Evolutionary conservation across 2,888 invertebrate species (phyloP), one percentile per base, ranked within the genome.

Genomic region (Heteromyza rotundicornis): DNA sequence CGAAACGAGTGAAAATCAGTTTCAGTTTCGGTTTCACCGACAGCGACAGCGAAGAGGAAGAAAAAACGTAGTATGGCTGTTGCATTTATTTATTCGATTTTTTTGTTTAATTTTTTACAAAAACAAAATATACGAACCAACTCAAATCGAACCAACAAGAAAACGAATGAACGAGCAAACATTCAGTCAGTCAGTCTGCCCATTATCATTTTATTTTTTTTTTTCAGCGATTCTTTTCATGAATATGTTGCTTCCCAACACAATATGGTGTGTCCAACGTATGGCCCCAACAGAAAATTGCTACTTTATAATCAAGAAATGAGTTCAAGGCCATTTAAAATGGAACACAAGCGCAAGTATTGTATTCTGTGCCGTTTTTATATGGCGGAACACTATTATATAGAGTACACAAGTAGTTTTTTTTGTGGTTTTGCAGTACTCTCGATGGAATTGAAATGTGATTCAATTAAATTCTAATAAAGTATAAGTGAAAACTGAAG

Each of bases 251-350:
- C 47, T 17, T 20, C 14, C 40, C 40, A 40, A 32, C 32, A 32
- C 5, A 32, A n/a, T n/a, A 3, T 40, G 47, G 47, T 47, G 47
- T 20, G 47, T 20, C 47, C 47, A 47, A 47, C 17, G 17, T 5
- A 19, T 47, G 47, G 47, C 47, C 47, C 47, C 47, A 17, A 17
- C 14, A 32, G 36, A 19, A 16, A 54, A 0, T 17, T n/a, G 20
- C 20, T 27, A 10, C 24, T 22, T 23, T n/a, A 35, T 55, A 64
- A 59, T 54, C 57, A 61, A 63, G 62, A 67, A 70, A 60, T 72
- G 68, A 75, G 78, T 77, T 78, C 79, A 78, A 79, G 78, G 78
- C 69, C 80, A 67, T 67, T 63, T 62, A 63, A 75, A 73, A 69
- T 72, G 66, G 70, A 70, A 71, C 71, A 49, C 17, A n/a, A n/a